Percentiles rank a stretch among this genome's conserved stretches.
phyloP scores from a whole-genome alignment of 2,113 vertebrate genomes.

The Eidolon helvum region DNA sequence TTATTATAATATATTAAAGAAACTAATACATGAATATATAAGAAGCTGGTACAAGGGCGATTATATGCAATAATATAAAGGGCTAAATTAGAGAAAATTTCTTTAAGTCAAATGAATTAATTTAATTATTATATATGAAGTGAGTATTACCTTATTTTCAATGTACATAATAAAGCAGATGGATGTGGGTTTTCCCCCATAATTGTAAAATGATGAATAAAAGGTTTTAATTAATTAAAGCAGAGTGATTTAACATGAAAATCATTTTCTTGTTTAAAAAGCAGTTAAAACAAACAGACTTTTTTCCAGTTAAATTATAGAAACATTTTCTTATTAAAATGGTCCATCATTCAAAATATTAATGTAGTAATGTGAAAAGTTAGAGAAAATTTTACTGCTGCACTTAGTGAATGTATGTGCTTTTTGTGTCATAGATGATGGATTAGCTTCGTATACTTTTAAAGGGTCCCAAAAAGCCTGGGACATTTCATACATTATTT shows the following conservation, averaged over 20 bases:
- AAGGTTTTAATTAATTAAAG: constrained; percentile 72
- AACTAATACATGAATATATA: background rate
- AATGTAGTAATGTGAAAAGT: background rate
- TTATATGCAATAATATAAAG: constrained; percentile 15
- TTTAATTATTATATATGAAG: constrained; percentile 53
- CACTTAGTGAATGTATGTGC: constrained; percentile 24
- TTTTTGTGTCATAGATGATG: background rate
- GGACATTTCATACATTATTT: background rate
- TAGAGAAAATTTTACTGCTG: constrained; percentile 29
- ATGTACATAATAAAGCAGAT: constrained; percentile 27
- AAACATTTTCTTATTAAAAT: constrained; percentile 73
- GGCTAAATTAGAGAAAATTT: background rate
- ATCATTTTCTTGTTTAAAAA: constrained; percentile 72
- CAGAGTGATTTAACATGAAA: constrained; percentile 60
- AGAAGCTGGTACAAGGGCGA: background rate
- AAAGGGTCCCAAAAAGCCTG: constrained; percentile 30
- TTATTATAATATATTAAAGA: constrained; percentile 27
- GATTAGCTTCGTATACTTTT: background rate
- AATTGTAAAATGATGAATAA: constrained; percentile 51
- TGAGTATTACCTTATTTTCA: constrained; percentile 51
- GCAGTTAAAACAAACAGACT: constrained; percentile 49
- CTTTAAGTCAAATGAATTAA: constrained; percentile 26
- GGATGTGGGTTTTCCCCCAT: constrained; percentile 27
- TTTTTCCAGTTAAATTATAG: constrained; percentile 69
- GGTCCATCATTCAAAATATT: constrained; percentile 67